Conservation (phyloP, 37 sponge, comb jelly and placozoan genomes). For the Amphimedon queenslandica region DNA sequence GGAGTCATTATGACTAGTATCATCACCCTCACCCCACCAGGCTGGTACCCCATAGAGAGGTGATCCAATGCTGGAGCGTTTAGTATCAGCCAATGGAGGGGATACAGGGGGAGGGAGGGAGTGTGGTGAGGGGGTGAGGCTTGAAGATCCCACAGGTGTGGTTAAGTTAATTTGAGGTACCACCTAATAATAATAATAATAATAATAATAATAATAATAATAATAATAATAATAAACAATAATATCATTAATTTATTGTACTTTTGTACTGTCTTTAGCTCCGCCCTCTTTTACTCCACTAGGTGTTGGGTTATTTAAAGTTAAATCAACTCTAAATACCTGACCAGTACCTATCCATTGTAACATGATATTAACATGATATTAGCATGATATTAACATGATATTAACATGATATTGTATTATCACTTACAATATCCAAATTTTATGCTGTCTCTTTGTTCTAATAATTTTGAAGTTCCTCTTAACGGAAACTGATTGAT, state of each 20-base stretch:
- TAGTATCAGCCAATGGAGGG: too few species aligned
- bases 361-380: neutral
- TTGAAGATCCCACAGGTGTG: neutral
- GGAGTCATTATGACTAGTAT: neutral
- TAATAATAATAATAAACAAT: too few species aligned
- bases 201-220: too few species aligned
- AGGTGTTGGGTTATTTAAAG: too few species aligned
- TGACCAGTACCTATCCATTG: neutral
- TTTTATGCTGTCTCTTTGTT: neutral
- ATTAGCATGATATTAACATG: neutral
- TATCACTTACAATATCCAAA: neutral
- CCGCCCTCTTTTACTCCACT: too few species aligned
- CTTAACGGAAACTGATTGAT: neutral
- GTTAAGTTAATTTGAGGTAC: neutral
- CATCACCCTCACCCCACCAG: neutral
- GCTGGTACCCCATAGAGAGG: neutral
- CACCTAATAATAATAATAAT: too few species aligned
- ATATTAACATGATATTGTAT: too few species aligned
- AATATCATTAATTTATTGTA: too few species aligned
- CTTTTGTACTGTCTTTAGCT: too few species aligned
- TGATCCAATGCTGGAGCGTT: too few species aligned
- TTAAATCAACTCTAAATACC: neutral
- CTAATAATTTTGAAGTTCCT: neutral
- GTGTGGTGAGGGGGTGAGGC: neutral
- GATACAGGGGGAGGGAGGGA: too few species aligned